Conservation (phyloP, 23 tunicate species). For the Styela clava region DNA sequence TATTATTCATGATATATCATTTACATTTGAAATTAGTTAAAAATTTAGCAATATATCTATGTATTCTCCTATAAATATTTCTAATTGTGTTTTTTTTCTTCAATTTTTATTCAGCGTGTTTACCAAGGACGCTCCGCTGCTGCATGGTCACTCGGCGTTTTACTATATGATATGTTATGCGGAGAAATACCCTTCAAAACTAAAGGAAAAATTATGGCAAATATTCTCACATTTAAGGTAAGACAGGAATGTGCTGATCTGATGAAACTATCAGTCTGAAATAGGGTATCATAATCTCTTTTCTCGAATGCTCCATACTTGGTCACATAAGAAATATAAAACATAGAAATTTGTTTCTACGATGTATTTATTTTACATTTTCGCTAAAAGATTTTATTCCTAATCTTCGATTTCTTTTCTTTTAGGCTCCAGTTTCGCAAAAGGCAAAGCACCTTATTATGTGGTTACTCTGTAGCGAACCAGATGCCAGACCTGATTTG, state of each 20-base stretch:
- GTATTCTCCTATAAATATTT: too few species aligned
- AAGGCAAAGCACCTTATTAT: conserved; percentile 51
- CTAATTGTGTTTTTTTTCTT: too few species aligned
- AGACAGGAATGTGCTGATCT: neutral
- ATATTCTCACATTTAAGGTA: conserved; percentile 66
- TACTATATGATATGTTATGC: conserved; percentile 77
- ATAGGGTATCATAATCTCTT: too few species aligned
- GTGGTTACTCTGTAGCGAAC: conserved; percentile 47
- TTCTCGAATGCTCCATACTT: too few species aligned
- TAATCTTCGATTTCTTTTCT: too few species aligned
- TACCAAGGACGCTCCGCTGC: conserved; percentile 65
- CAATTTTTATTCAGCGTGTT: conserved; percentile 46
- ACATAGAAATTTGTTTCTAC: too few species aligned
- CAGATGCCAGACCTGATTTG: conserved; percentile 57
- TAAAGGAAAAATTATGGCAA: conserved; percentile 52
- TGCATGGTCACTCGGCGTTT: conserved; percentile 81
- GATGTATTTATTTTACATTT: too few species aligned
- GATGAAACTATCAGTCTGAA: neutral
- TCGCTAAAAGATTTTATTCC: too few species aligned
- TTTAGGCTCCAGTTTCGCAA: conserved; percentile 29
- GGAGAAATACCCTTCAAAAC: conserved; percentile 89
- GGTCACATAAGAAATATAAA: too few species aligned
- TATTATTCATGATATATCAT: too few species aligned
- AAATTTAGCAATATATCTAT: too few species aligned
- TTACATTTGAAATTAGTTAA: too few species aligned